Conservation (phyloP, 1,140 invertebrate species). For the Adoxophyes honmai region DNA sequence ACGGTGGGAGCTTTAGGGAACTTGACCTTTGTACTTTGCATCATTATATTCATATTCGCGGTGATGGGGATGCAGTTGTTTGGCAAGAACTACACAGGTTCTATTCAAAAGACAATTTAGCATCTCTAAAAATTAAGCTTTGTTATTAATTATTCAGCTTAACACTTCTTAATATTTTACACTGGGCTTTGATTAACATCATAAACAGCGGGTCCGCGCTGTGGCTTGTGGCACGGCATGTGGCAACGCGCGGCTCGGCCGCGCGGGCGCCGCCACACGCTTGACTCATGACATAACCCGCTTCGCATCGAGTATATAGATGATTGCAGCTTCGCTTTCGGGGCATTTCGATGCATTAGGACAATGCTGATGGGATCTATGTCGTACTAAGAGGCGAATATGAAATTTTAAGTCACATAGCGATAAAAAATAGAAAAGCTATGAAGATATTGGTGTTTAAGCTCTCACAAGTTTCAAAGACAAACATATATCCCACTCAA, state of each 20-base stretch:
- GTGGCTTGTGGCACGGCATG: conserved; percentile 70
- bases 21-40: conserved; percentile 97
- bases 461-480: conserved; percentile 49
- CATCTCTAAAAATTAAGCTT: conserved; percentile 69
- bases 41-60: conserved; percentile 99
- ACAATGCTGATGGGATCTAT: conserved; percentile 72
- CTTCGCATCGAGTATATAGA: conserved; percentile 74
- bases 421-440: conserved; percentile 20
- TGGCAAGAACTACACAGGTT: conserved; percentile 94
- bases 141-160: conserved; percentile 71
- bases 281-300: conserved; percentile 62
- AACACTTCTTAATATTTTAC: conserved; percentile 67
- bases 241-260: conserved; percentile 31
- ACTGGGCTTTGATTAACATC: conserved; percentile 72
- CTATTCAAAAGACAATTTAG: conserved; percentile 70
- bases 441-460: conserved; percentile 46
- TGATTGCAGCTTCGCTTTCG: conserved; percentile 71
- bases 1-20: conserved; percentile 98
- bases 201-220: conserved; percentile 54
- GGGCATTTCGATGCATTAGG: conserved; percentile 61
- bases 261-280: conserved; percentile 45
- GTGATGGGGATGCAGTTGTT: conserved; percentile 99
- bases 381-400: conserved; percentile 44
- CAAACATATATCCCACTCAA: conserved; percentile 74
- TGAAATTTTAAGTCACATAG: conserved; percentile 28